Evolutionary conservation across 2,888 invertebrate genomes (phyloP), one percentile per base, ranked within the genome.

Genomic region (Latheticus oryzae): DNA sequence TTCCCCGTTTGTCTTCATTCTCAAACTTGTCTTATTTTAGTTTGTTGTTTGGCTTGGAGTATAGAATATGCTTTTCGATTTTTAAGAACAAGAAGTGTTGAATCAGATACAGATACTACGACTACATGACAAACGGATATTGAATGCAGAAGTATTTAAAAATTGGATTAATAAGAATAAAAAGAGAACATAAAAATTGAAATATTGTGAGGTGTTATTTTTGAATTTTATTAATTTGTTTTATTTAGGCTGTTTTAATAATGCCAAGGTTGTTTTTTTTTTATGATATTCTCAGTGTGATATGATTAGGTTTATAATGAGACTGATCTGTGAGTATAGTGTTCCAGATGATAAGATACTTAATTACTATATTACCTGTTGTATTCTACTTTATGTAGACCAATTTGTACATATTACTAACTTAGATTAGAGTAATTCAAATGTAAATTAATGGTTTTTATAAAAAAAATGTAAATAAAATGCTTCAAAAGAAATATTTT

Each of bases 1-100:
- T 90, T 84, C 72, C 82, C 88, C 0, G 81, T 83, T 3, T 88
- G 88, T 73, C 86, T 90, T 56, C 89, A 89, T 77, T 84, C 88
- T 2, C 89, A 90, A 73, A 87, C 88, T 58, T 81, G 86, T 3
- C 81, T 88, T 58, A 88, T 90, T 35, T 80, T 87, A 80, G 78
- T 86, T 0, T 89, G 89, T 69, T 84, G 84, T 3, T 58, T 87
- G 2, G 88, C 88, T 1, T 90, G 89, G 90, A 80, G 82, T 57
- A 80, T 87, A 9, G 90, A 90, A 70, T 86, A 85, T 72, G 74
- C 82, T 28, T 64, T 74, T 33, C 50, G 62, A 28, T 75, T 72
- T 65, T 70, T 60, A 23, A 61, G 64, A 8, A 68, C 58, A 68
- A 82, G 38, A 73, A 83, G 73, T 24, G 69, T 70, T 26, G 70